Evolutionary conservation across 2,888 invertebrate species (phyloP), one percentile per base, ranked within the genome.

Genomic region (Andrena bicolor): DNA sequence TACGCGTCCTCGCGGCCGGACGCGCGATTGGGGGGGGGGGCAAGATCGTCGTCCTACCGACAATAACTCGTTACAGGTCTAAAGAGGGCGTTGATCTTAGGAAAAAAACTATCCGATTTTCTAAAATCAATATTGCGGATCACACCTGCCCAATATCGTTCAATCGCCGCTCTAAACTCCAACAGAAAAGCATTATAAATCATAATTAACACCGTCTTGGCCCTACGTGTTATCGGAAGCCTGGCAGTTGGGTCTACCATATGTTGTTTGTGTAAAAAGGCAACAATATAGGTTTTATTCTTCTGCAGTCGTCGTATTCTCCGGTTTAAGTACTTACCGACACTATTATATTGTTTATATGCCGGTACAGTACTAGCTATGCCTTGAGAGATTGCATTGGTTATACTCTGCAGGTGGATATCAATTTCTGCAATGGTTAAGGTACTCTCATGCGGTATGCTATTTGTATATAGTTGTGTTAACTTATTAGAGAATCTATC

Each of bases 81-180:
- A 8, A 69, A 53, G 0, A 69, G 32, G 3, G 23, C 32, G 16
- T 69, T 69, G 0, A 69, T 69, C 0, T 32, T 35, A 0, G 41
- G 69, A 20, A 69, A 69, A 32, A 66, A 66, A n/a, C 32, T 20
- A 10, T 41, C 28, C 0, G 69, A n/a, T 20, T 26, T 26, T 1
- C 23, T 16, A 0, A 8, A 41, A 6, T 69, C 26, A 7, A 69
- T 69, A 13, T 35, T 16, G 13, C 58, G 13, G 0, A 56, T 58
- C 20, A 20, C 16, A 7, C 28, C 30, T 4, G 28, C 30, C 66
- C 66, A 68, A 13, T 30, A 51, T 3, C 8, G 7, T 16, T 51
- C 51, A 0, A 5, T n/a, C 2, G 23, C 28, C 1, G 4, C 1
- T 35, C 26, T 35, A 7, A 69, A 32, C 5, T 35, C 56, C 6